Conservation (phyloP, 2,888 invertebrate genomes). For the Caenorhabditis sp. region DNA sequence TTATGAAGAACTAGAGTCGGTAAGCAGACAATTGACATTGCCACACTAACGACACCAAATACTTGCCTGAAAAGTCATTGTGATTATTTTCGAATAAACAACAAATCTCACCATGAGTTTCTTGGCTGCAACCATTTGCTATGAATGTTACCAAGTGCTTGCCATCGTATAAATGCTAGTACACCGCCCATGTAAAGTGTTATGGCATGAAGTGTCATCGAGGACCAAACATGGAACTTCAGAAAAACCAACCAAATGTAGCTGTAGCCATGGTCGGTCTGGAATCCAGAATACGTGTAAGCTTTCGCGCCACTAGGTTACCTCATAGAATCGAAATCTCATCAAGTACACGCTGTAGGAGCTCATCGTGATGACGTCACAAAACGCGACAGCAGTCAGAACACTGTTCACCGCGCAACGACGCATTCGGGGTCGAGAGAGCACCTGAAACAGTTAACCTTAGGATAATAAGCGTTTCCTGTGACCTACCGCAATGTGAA, state of each 20-base stretch:
- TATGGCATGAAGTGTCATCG: slow-evolving; percentile 77
- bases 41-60: slow-evolving; percentile 68
- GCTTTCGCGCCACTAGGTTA: slow-evolving; percentile 7
- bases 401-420: slow-evolving; percentile 78
- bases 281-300: not conserved
- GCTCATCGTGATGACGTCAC: slow-evolving; percentile 78
- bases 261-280: slow-evolving; percentile 70
- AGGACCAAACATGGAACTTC: slow-evolving; percentile 75
- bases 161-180: slow-evolving; percentile 77
- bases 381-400: slow-evolving; percentile 76
- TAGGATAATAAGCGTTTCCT: not conserved
- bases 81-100: too few relatives aligned
- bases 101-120: slow-evolving; percentile 70
- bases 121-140: slow-evolving; percentile 75
- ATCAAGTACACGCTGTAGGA: slow-evolving; percentile 75
- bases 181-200: slow-evolving; percentile 78
- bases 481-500: slow-evolving; percentile 73
- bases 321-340: slow-evolving; percentile 75
- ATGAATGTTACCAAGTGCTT: slow-evolving; percentile 76
- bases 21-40: slow-evolving; percentile 71
- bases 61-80: slow-evolving; percentile 59
- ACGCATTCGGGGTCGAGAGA: slow-evolving; percentile 71
- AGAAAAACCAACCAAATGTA: slow-evolving; percentile 72
- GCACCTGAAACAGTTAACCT: slow-evolving; percentile 44
- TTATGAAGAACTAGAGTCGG: slow-evolving; percentile 73